phyloP scores from a whole-genome alignment of 2,113 vertebrate species.

The Dasypus novemcinctus region DNA sequence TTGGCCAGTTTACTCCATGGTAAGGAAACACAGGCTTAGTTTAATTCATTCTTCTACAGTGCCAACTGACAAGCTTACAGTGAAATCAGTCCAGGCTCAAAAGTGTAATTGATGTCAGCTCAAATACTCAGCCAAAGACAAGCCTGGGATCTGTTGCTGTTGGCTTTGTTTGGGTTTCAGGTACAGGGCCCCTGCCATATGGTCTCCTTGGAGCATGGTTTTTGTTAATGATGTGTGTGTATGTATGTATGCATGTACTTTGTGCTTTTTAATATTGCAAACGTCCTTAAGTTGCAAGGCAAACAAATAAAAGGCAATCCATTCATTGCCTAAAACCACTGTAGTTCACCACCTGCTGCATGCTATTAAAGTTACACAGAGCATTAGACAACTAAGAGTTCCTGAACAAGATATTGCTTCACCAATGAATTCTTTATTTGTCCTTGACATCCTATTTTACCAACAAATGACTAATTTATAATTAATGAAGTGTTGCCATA shows the following conservation, averaged over 20 bases:
- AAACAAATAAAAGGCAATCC: constrained; percentile 73
- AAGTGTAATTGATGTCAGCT: constrained; percentile 69
- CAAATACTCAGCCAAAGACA: constrained; percentile 57
- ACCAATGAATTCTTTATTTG: constrained; percentile 68
- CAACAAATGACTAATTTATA: constrained; percentile 82
- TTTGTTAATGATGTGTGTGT: constrained; percentile 14
- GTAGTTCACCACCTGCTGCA: constrained; percentile 55
- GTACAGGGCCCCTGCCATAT: constrained; percentile 72
- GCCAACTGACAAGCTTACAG: constrained; percentile 57
- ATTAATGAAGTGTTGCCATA: constrained; percentile 76
- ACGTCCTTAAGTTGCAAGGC: constrained; percentile 56
- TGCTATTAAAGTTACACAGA: constrained; percentile 68
- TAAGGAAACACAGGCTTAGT: constrained; percentile 53
- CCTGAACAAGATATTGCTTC: constrained; percentile 35
- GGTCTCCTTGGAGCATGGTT: constrained; percentile 72
- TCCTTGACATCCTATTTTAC: constrained; percentile 66
- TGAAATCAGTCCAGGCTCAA: constrained; percentile 66
- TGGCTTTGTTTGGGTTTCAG: constrained; percentile 81
- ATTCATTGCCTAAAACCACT: constrained; percentile 57
- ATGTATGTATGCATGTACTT: background rate
- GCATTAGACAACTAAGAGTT: constrained; percentile 55
- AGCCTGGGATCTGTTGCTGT: constrained; percentile 53
- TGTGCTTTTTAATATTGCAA: constrained; percentile 62
- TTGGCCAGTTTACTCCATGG: constrained; percentile 37
- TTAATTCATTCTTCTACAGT: constrained; percentile 67